Evolutionary conservation across 2,797 vertebrate species (phyloP).

Genomic region (Gobio occitaniae): DNA sequence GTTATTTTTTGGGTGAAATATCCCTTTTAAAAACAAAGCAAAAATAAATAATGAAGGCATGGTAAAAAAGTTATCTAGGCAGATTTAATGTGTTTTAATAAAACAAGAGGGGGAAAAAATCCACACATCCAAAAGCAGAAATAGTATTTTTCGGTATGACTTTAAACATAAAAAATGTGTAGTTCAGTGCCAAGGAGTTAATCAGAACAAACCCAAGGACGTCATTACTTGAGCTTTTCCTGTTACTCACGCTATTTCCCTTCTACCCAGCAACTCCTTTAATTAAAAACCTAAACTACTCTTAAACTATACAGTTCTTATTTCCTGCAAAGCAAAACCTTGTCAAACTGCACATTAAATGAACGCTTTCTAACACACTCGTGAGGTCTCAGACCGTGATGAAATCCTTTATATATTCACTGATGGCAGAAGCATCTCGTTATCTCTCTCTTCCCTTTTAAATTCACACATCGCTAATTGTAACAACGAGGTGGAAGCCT

Average conservation of each 20-base stretch:
- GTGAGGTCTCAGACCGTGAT: not conserved
- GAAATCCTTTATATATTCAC: conserved; percentile 19
- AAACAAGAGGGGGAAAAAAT: not conserved
- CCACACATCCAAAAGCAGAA: not conserved
- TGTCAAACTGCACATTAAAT: not conserved
- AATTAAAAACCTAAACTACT: conserved; percentile 48
- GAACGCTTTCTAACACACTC: not conserved
- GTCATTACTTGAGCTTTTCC: not conserved
- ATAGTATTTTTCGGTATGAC: not conserved
- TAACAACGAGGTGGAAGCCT: conserved; percentile 11
- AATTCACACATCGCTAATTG: conserved; percentile 35
- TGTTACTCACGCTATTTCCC: not conserved
- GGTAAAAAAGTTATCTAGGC: not conserved
- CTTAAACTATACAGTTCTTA: not conserved
- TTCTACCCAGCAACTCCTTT: not conserved
- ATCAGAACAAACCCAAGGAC: not conserved
- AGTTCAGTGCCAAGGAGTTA: not conserved
- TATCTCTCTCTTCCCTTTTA: conserved; percentile 31
- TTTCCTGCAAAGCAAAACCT: not conserved
- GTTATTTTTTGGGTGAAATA: not conserved
- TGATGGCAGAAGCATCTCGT: conserved; percentile 20
- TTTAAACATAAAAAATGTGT: not conserved
- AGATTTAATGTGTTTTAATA: too few species aligned
- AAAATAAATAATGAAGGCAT: not conserved
- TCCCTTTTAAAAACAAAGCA: not conserved